A percentile compares a stretch with the other conserved stretches of the same genome.
Evolutionary conservation across 37 sponge, comb jelly and placozoan genomes (phyloP).

Genomic region (Cliona cf. orientalis): DNA sequence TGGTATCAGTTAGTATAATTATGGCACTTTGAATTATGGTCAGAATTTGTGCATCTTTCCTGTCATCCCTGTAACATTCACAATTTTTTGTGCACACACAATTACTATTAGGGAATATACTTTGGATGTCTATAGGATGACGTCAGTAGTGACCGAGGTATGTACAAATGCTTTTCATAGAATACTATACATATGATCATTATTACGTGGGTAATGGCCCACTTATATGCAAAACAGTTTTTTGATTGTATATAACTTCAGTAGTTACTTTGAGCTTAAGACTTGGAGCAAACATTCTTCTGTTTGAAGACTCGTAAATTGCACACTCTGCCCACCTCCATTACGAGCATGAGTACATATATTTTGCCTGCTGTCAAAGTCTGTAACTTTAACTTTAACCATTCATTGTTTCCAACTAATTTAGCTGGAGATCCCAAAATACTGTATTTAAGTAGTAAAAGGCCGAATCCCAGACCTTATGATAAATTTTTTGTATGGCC

Average conservation of each 20-base stretch:
- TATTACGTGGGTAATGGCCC: not conserved
- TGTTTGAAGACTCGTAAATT: no score
- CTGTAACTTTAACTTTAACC: no score
- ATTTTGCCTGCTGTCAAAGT: no score
- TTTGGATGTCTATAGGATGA: constrained; percentile 93
- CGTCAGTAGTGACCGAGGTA: constrained; percentile 92
- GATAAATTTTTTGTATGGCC: no score
- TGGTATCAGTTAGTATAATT: not conserved
- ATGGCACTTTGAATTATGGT: not conserved
- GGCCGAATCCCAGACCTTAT: no score
- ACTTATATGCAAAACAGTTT: no score
- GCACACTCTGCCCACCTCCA: no score
- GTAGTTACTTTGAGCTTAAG: not conserved
- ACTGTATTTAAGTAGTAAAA: no score
- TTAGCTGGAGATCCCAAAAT: no score
- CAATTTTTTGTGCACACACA: not conserved
- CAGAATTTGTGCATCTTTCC: not conserved
- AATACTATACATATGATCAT: not conserved
- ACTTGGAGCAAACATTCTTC: not conserved
- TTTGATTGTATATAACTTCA: not conserved
- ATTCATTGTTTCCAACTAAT: no score
- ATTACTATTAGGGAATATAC: constrained; percentile 77
- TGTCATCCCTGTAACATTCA: not conserved
- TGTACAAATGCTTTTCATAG: no score
- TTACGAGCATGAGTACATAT: no score